phyloP scores from a whole-genome alignment of 1,140 invertebrate species.

The Danaus melanippus region DNA sequence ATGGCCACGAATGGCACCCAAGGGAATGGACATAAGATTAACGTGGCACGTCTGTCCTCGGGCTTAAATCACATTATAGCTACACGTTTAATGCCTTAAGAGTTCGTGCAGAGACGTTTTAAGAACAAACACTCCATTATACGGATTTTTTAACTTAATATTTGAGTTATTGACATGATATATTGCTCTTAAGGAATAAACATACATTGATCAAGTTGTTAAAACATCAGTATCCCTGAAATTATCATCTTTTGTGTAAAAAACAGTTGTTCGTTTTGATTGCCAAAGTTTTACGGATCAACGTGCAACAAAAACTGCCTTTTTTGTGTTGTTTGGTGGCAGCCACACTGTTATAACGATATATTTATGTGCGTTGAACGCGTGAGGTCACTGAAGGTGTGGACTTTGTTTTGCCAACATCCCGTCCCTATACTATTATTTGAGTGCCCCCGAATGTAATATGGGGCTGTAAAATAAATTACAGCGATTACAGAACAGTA shows the following conservation, averaged over 20 bases:
- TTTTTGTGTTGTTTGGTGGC: conserved; percentile 42
- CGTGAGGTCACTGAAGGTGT: conserved; percentile 41
- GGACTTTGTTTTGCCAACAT: conserved; percentile 40
- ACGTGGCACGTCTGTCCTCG: conserved; percentile 46
- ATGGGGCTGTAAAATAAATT: conserved; percentile 29
- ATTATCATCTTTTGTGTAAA: no score
- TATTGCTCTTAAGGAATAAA: no score
- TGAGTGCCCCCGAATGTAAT: conserved; percentile 30
- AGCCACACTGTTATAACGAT: conserved; percentile 43
- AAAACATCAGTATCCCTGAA: no score
- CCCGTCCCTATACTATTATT: conserved; percentile 39
- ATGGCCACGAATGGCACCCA: conserved; percentile 37
- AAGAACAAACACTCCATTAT: no score
- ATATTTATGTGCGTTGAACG: conserved; percentile 52
- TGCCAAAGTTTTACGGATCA: conserved; percentile 46
- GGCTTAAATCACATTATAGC: conserved; percentile 58
- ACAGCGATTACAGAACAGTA: conserved; percentile 19
- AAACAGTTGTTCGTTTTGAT: conserved; percentile 22
- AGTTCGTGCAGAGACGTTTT: conserved; percentile 18
- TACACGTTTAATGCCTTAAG: conserved; percentile 42
- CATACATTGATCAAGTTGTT: no score
- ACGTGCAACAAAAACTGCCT: conserved; percentile 36
- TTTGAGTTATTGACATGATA: no score
- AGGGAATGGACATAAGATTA: conserved; percentile 47
- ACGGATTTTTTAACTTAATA: no score